These are phyloP conservation scores for Sternarchorhynchus goeldii DNA, from an alignment of 2,797 vertebrate genomes.

Conservation along the genomic window DNA sequence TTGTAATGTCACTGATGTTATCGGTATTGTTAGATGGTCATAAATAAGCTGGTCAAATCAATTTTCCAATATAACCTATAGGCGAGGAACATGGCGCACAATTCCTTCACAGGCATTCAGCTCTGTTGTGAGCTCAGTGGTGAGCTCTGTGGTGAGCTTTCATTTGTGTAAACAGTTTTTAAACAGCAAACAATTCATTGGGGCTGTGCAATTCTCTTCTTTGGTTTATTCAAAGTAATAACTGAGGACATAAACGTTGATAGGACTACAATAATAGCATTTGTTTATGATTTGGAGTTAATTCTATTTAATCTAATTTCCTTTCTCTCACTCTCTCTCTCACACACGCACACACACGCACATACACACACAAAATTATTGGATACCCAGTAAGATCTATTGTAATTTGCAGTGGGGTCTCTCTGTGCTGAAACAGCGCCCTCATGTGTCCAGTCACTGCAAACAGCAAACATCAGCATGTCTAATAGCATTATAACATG, in stretches of 20 bases:
- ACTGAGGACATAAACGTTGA: not conserved
- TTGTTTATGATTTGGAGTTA: slow-evolving; percentile 27
- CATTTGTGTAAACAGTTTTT: slow-evolving; percentile 23
- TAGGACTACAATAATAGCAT: slow-evolving; percentile 15
- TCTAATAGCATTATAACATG: too few relatives aligned
- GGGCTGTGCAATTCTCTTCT: not conserved
- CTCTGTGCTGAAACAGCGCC: slow-evolving; percentile 70
- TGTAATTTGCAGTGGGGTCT: not conserved
- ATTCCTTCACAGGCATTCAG: not conserved
- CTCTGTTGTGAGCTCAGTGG: not conserved
- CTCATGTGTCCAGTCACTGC: slow-evolving; percentile 68
- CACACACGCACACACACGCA: not conserved
- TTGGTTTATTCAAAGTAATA: slow-evolving; percentile 23
- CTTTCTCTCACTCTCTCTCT: not conserved
- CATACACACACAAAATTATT: not conserved
- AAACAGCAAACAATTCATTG: not conserved
- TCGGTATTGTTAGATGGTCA: slow-evolving; percentile 22
- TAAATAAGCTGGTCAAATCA: slow-evolving; percentile 5
- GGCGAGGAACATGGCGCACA: not conserved
- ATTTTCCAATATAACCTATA: not conserved
- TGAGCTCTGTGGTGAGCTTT: not conserved
- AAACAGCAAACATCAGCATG: slow-evolving; percentile 44
- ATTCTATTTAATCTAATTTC: slow-evolving; percentile 13
- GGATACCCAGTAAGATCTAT: not conserved
- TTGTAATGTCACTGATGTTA: not conserved